Percentiles rank a stretch among this genome's conserved stretches.
Conservation (phyloP, 2,797 vertebrate genomes). For the Lophius americanus region DNA sequence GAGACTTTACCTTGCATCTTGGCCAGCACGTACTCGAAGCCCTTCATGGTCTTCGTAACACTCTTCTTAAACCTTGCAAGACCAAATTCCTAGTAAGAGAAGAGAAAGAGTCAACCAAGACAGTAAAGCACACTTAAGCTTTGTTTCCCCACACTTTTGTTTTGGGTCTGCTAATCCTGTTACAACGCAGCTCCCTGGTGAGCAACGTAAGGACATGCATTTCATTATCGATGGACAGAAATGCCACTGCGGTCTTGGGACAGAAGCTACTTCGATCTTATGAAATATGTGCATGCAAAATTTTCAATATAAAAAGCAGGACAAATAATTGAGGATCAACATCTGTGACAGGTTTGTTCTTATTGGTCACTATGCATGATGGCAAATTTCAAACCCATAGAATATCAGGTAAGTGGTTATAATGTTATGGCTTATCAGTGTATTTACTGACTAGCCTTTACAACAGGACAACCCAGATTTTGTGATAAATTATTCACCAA, state of each 20-base stretch:
- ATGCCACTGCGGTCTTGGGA: no score
- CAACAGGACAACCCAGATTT: background rate
- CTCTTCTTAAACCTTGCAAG: constrained; percentile 95
- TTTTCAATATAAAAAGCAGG: no score
- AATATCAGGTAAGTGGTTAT: no score
- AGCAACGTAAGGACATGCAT: background rate
- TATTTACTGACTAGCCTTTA: no score
- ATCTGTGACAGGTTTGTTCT: no score
- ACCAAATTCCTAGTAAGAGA: constrained; percentile 90
- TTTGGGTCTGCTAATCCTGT: background rate
- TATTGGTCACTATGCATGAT: no score
- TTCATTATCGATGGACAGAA: no score
- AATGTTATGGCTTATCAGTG: no score
- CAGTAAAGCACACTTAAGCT: background rate
- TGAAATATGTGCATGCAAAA: no score
- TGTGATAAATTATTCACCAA: constrained; percentile 34
- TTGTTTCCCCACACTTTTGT: background rate
- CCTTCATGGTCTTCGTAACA: constrained; percentile 94
- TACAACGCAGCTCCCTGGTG: background rate
- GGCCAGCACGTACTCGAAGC: constrained; percentile 93
- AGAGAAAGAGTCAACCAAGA: constrained; percentile 13
- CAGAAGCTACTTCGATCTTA: no score
- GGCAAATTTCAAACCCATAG: no score
- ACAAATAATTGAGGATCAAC: no score
- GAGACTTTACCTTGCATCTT: constrained; percentile 91